These are phyloP conservation scores for Ctenodactylus gundi DNA, from an alignment of 2,113 vertebrate genomes.

Conservation along the genomic window DNA sequence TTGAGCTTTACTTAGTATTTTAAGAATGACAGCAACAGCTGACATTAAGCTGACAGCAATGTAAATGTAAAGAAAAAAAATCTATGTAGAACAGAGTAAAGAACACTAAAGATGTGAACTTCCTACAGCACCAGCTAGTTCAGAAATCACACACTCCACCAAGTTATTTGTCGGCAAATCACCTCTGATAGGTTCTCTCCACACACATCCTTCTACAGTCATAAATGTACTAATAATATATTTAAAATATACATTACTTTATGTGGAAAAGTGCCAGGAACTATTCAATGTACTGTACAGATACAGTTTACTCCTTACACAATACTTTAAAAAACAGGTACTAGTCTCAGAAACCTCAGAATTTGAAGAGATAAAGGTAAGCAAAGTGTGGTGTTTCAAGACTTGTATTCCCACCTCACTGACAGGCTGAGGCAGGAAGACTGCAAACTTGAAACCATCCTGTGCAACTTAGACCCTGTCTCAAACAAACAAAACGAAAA, in stretches of 20 bases:
- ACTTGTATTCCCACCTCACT: too few relatives aligned
- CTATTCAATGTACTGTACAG: not conserved
- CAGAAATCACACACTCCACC: not conserved
- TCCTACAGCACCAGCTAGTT: not conserved
- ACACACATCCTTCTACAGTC: not conserved
- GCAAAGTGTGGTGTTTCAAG: too few relatives aligned
- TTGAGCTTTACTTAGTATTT: not conserved
- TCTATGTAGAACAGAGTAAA: not conserved
- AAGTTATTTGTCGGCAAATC: not conserved
- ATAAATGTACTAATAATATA: not conserved
- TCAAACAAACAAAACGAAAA: too few relatives aligned
- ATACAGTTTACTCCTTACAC: not conserved
- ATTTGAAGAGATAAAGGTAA: not conserved
- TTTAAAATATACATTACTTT: not conserved
- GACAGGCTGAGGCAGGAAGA: too few relatives aligned
- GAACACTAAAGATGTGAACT: not conserved
- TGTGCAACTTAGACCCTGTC: too few relatives aligned
- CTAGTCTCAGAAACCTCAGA: not conserved
- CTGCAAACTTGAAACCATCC: too few relatives aligned
- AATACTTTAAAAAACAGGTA: not conserved
- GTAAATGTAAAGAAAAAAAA: not conserved
- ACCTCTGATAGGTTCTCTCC: not conserved
- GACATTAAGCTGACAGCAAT: not conserved
- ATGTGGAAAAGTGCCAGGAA: not conserved
- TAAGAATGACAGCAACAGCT: not conserved